Evolutionary conservation across 2,797 vertebrate genomes (phyloP), one percentile per base, ranked within the genome.

Genomic region (Channa striata): DNA sequence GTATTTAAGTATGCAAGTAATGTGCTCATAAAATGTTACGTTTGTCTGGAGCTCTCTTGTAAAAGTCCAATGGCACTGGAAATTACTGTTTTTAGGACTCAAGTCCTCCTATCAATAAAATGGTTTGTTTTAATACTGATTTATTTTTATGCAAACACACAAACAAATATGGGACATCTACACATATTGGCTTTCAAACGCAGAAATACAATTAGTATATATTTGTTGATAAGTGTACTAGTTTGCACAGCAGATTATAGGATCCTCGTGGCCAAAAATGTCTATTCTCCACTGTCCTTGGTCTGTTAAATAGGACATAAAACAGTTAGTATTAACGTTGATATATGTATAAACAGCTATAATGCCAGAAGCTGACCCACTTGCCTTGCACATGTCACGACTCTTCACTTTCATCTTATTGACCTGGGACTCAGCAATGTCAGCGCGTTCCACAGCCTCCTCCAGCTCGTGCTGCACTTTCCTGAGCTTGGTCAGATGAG

Each of bases 401-500:
- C 93, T 94, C 82, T 94, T 96, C 0, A 90, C 92, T 39, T 96
- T 88, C 12, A 97, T 80, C 68, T 96, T 97, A 87, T 97, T 97
- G 73, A 97, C 86, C 82, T 97, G 96, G 0, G 95, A 95, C 65
- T 97, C 96, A 0, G 96, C 96, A 11, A 94, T 93, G 72, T 97
- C 96, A 1, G 96, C 96, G 58, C 96, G 81, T 36, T 97, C 96
- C 68, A 96, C 95, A 0, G 95, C 96, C 51, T 96, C 95, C 78
- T 95, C 95, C 91, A 97, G 91, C 39, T 96, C 95, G 0, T 96
- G 96, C 61, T 96, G 96, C 66, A 95, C 85, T 78, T 96, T 96
- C 54, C 95, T 93, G 76, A 93, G 94, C 57, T 95, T 96, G 0
- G 93, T 68, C 3, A 95, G 81, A 49, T 95, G 92, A 51, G 90